These are phyloP conservation scores for Entosphenus tridentatus DNA, from an alignment of 2,113 vertebrate genomes.

Conservation along the genomic window DNA sequence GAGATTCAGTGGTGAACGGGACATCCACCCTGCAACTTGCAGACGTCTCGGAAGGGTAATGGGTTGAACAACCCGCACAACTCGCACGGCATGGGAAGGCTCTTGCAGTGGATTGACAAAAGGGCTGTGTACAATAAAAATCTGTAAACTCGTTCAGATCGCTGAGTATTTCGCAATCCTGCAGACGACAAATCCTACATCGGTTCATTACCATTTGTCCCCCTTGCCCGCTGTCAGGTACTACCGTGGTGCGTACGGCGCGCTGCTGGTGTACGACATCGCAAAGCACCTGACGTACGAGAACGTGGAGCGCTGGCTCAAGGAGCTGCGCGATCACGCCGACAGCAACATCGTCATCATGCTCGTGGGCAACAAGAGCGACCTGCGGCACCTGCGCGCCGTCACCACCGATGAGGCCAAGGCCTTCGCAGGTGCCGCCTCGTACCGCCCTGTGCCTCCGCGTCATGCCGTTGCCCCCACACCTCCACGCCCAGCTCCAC, in stretches of 20 bases:
- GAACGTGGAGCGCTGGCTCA: slow-evolving; percentile 48
- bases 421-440: slow-evolving; percentile 31
- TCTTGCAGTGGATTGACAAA: no score
- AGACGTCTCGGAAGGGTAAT: no score
- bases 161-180: no score
- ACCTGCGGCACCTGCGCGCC: slow-evolving; percentile 33
- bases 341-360: slow-evolving; percentile 58
- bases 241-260: slow-evolving; percentile 45
- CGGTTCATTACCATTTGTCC: not conserved
- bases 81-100: no score
- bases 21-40: no score
- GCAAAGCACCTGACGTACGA: slow-evolving; percentile 56
- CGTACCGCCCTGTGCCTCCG: not conserved
- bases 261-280: slow-evolving; percentile 49
- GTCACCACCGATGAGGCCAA: slow-evolving; percentile 43
- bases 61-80: no score
- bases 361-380: slow-evolving; percentile 50
- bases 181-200: no score
- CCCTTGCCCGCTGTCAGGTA: slow-evolving; percentile 21
- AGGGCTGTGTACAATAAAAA: no score
- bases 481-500: no score
- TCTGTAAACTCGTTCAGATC: no score
- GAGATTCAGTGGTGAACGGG: no score
- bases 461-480: not conserved
- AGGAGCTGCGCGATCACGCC: slow-evolving; percentile 54